phyloP scores from a whole-genome alignment of 1,140 invertebrate species.

The Heliconius congener region DNA sequence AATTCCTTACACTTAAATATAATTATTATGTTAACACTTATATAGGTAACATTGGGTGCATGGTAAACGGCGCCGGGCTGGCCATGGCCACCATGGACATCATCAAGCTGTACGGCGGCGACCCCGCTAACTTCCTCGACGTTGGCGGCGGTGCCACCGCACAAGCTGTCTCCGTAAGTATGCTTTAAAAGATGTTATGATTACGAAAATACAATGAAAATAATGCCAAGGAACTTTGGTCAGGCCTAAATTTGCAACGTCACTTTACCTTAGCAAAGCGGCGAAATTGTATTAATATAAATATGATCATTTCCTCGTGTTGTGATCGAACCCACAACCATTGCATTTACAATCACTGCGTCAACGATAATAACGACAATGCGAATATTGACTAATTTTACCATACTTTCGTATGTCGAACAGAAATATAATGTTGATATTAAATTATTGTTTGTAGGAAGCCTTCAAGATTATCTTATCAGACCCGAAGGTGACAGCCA shows the following conservation, averaged over 20 bases:
- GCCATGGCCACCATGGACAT: conserved; percentile 99
- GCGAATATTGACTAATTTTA: not conserved
- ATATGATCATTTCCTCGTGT: no score
- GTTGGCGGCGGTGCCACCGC: conserved; percentile 98
- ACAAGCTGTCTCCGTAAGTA: conserved; percentile 88
- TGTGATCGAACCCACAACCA: no score
- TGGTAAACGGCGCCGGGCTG: conserved; percentile 97
- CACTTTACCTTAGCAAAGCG: not conserved
- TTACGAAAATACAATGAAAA: no score
- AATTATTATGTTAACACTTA: not conserved
- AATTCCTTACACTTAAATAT: not conserved
- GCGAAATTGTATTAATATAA: no score
- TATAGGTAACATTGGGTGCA: conserved; percentile 88
- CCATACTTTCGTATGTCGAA: not conserved
- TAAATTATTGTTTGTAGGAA: conserved; percentile 81
- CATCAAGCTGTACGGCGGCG: conserved; percentile 96
- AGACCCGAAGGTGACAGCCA: conserved; percentile 85
- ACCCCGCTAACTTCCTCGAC: conserved; percentile 98
- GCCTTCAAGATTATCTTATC: conserved; percentile 98
- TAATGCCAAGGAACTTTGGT: no score
- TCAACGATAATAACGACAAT: no score
- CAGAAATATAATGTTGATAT: not conserved
- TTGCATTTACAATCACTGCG: no score
- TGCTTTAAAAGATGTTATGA: no score
- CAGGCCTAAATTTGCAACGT: no score